phyloP scores from a whole-genome alignment of 2,888 invertebrate genomes.

The Plutella xylostella region DNA sequence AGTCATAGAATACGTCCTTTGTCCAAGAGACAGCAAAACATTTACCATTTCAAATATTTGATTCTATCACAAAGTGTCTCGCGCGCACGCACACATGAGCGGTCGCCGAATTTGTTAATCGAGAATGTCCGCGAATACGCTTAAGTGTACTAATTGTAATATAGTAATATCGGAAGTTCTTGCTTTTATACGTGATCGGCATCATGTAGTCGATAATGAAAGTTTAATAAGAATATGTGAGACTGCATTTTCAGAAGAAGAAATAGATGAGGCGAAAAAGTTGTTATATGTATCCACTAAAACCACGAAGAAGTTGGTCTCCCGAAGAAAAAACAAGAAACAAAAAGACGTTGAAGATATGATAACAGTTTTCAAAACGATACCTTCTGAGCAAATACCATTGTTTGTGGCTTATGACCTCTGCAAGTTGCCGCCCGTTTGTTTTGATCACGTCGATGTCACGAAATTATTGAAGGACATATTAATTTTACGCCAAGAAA shows the following conservation, averaged over 20 bases:
- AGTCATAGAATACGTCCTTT: too few species aligned
- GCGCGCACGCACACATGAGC: too few species aligned
- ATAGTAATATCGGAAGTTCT: conserved; percentile 1
- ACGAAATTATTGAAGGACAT: conserved; percentile 8
- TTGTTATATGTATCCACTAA: conserved; percentile 4
- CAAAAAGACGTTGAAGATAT: conserved; percentile 5
- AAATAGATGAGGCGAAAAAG: conserved; percentile 3
- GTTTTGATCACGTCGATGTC: conserved; percentile 7
- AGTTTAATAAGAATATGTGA: not conserved
- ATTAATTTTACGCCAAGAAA: conserved; percentile 2
- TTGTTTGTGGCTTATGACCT: conserved; percentile 6
- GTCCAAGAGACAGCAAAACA: too few species aligned
- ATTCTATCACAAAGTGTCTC: too few species aligned
- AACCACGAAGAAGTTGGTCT: not conserved
- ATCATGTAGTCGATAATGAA: not conserved
- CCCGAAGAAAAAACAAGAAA: not conserved
- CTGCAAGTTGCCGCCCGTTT: conserved; percentile 5
- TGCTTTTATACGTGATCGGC: not conserved
- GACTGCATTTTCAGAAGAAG: conserved; percentile 3
- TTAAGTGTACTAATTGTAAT: conserved; percentile 5
- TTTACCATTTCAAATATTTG: too few species aligned
- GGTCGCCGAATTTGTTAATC: too few species aligned
- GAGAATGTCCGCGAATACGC: not conserved
- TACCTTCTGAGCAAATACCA: conserved; percentile 2
- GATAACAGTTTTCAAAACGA: conserved; percentile 3